Evolutionary conservation across 2,888 invertebrate species (phyloP), one percentile per base, ranked within the genome.

Genomic region (Glomeris marginata): DNA sequence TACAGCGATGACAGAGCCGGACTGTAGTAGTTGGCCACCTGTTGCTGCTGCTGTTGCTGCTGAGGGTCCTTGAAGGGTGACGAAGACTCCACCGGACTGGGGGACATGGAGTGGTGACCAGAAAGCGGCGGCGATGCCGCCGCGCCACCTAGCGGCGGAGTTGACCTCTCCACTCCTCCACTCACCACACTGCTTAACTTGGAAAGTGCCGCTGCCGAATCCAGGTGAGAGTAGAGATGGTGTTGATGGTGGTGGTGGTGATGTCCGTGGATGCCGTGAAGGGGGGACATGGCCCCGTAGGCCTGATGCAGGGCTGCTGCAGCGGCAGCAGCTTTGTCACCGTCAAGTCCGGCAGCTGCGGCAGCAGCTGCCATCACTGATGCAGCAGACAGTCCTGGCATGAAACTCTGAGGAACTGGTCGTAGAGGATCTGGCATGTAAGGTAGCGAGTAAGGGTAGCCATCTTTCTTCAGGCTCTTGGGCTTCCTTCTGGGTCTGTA

Each of bases 391-490:
- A 38, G 18, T 10, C 16, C 40, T 6, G 40, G 40, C 40, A 38
- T 38, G 40, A 38, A 38, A 16, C 40, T 18, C 40, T 38, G 40
- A 10, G 40, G 40, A 3, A 38, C 40, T 5, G 16, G 16, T 16
- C 40, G 3, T 10, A 38, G 18, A 2, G 40, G 18, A 38, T 38
- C 40, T 1, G 57, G 52, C 53, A 61, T 53, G 54, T 90, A 90
- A 21, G 88, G 87, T 70, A 90, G 84, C 56, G 87, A 84, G 73
- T 88, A 90, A 0, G 88, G 86, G 65, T 87, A 88, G 15, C 87
- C 87, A 67, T 88, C 87, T 68, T 88, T 88, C 64, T 64, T 63
- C 18, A 64, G 54, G 4, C 63, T 62, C 55, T 65, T 65, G 44
- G 65, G 65, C 56, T 86, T 86, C 67, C 85, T 76, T 57, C 51